Percentiles rank a stretch among this genome's conserved stretches.
Evolutionary conservation across 2,888 invertebrate genomes (phyloP).

Genomic region (Neria commutata): DNA sequence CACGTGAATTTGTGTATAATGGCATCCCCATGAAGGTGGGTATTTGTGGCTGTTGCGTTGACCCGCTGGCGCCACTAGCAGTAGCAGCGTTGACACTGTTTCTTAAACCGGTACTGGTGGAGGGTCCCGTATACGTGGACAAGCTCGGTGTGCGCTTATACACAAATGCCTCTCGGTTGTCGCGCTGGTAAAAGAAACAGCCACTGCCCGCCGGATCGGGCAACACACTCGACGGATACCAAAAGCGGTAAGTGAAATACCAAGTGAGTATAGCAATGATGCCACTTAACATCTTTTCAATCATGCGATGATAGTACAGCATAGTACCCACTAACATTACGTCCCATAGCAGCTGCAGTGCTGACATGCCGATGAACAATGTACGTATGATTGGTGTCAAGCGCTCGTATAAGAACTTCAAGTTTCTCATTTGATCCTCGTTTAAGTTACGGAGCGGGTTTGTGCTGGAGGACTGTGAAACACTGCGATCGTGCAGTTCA

Average conservation of each 20-base stretch:
- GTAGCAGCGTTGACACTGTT: too few relatives aligned
- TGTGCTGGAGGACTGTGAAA: slow-evolving; percentile 64
- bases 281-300: slow-evolving; percentile 91
- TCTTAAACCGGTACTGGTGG: slow-evolving; percentile 44
- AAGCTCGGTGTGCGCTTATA: slow-evolving; percentile 49
- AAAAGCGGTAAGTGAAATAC: slow-evolving; percentile 86
- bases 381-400: slow-evolving; percentile 82
- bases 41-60: slow-evolving; percentile 39
- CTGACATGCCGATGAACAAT: slow-evolving; percentile 77
- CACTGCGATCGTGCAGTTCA: slow-evolving; percentile 76
- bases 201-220: slow-evolving; percentile 80
- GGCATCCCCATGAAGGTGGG: slow-evolving; percentile 84
- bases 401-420: slow-evolving; percentile 76
- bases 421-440: slow-evolving; percentile 70
- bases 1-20: slow-evolving; percentile 63
- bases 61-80: slow-evolving; percentile 31
- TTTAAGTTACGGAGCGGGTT: slow-evolving; percentile 76
- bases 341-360: slow-evolving; percentile 89
- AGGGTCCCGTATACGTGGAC: slow-evolving; percentile 27
- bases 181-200: slow-evolving; percentile 76
- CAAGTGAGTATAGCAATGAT: slow-evolving; percentile 86
- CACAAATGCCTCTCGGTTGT: slow-evolving; percentile 51
- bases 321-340: slow-evolving; percentile 92
- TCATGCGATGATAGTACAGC: slow-evolving; percentile 94
- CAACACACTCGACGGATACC: slow-evolving; percentile 71